These are phyloP conservation scores for Heliocidaris erythrogramma DNA, from an alignment of 35 echinoderm and acorn worm species.

Conservation along the genomic window DNA sequence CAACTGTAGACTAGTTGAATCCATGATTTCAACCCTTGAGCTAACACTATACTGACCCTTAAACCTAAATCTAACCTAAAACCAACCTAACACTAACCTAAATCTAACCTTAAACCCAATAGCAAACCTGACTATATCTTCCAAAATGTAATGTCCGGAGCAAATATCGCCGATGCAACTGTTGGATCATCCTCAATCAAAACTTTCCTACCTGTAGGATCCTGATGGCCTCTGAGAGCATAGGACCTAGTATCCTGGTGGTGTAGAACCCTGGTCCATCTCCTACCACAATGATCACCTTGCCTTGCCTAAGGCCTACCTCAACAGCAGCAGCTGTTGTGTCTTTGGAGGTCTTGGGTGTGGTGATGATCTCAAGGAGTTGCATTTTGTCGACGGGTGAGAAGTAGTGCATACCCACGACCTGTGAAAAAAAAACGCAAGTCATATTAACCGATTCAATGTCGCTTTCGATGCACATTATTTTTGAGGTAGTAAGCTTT, in stretches of 20 bases:
- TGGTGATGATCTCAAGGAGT: constrained; percentile 95
- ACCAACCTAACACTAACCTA: no score
- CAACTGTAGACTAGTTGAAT: no score
- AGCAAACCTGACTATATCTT: no score
- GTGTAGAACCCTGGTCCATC: constrained; percentile 98
- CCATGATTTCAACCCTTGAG: no score
- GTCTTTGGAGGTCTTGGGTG: constrained; percentile 95
- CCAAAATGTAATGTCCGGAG: no score
- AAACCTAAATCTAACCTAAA: no score
- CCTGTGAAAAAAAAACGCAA: constrained; percentile 54
- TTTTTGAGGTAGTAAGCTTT: no score
- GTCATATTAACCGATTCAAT: neutral
- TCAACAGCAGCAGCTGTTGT: constrained; percentile 89
- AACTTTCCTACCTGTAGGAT: constrained; percentile 83
- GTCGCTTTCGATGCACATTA: no score
- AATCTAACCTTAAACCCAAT: no score
- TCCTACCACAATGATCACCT: constrained; percentile 86
- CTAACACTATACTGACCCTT: no score
- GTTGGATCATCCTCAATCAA: no score
- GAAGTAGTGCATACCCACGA: constrained; percentile 99
- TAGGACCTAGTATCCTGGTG: constrained; percentile 88
- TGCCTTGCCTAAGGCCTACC: constrained; percentile 93
- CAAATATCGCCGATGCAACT: no score
- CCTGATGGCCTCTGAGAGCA: constrained; percentile 85
- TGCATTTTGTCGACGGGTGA: constrained; percentile 99